Evolutionary conservation across 2,797 vertebrate genomes (phyloP).

Genomic region (Triplophysa bombifrons): DNA sequence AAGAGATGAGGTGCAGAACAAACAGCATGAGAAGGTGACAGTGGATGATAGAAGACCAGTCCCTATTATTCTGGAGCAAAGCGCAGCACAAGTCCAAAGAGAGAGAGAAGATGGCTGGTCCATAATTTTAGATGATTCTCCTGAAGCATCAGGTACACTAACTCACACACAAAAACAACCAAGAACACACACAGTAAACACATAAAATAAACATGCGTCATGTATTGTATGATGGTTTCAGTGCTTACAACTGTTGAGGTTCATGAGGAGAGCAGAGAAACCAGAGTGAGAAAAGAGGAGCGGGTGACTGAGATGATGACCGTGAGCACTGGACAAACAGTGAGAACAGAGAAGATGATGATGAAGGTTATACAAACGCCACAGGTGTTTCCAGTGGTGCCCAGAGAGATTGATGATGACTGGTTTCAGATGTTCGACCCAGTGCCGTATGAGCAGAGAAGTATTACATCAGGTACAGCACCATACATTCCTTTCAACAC

Average conservation of each 20-base stretch:
- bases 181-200: not conserved
- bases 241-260: not conserved
- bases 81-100: constrained; percentile 44
- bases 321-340: constrained; percentile 6
- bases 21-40: too few species aligned
- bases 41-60: too few species aligned
- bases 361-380: too few species aligned
- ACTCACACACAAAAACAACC: not conserved
- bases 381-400: constrained; percentile 1
- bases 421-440: constrained; percentile 38
- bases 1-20: too few species aligned
- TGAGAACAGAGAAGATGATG: constrained; percentile 9
- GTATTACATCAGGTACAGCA: constrained; percentile 22
- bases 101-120: constrained; percentile 69
- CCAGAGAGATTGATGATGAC: constrained; percentile 31
- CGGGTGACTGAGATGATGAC: not conserved
- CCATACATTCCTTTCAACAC: too few species aligned
- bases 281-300: not conserved
- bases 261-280: constrained; percentile 6
- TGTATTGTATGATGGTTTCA: constrained; percentile 23
- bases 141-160: constrained; percentile 55
- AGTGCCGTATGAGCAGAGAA: constrained; percentile 2
- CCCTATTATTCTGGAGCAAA: constrained; percentile 24
- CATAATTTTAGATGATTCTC: constrained; percentile 60
- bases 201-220: not conserved